These are phyloP conservation scores for Camptogramma bilineatum DNA, from an alignment of 2,888 invertebrate genomes.

Conservation along the genomic window DNA sequence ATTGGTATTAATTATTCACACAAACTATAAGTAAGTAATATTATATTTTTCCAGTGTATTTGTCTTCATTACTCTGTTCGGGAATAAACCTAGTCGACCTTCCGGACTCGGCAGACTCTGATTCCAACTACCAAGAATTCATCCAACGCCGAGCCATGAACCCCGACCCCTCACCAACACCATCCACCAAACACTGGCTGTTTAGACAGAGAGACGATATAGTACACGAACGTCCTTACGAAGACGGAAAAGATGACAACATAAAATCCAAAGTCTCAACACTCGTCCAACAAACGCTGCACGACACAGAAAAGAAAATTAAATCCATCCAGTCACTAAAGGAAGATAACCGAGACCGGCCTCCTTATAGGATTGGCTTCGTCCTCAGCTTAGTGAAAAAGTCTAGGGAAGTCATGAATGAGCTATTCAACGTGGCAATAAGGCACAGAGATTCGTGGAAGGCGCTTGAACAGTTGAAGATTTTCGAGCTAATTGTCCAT, in stretches of 20 bases:
- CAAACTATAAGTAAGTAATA: too few relatives aligned
- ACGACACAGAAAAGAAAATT: slow-evolving; percentile 65
- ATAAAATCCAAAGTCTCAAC: slow-evolving; percentile 66
- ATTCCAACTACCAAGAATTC: slow-evolving; percentile 17
- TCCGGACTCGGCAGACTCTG: slow-evolving; percentile 31
- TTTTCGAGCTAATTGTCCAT: slow-evolving; percentile 73
- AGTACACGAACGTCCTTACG: slow-evolving; percentile 25
- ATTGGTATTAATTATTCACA: too few relatives aligned
- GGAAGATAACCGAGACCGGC: slow-evolving; percentile 47
- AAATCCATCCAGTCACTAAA: slow-evolving; percentile 56
- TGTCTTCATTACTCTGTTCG: slow-evolving; percentile 40
- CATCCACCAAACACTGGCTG: slow-evolving; percentile 18
- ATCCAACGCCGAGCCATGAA: slow-evolving; percentile 19
- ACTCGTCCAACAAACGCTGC: slow-evolving; percentile 67
- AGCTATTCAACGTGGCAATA: slow-evolving; percentile 72
- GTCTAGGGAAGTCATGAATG: slow-evolving; percentile 66
- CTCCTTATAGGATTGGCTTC: slow-evolving; percentile 68
- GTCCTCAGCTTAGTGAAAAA: slow-evolving; percentile 72
- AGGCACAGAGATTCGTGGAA: slow-evolving; percentile 73
- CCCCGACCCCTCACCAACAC: background rate
- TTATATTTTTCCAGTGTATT: slow-evolving; percentile 39
- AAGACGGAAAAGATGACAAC: slow-evolving; percentile 59
- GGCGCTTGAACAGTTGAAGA: slow-evolving; percentile 71
- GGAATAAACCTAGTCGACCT: slow-evolving; percentile 52
- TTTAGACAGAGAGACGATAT: slow-evolving; percentile 29